Conservation (phyloP, 2,797 vertebrate genomes). For the Xiphorhynchus erythropygius region DNA sequence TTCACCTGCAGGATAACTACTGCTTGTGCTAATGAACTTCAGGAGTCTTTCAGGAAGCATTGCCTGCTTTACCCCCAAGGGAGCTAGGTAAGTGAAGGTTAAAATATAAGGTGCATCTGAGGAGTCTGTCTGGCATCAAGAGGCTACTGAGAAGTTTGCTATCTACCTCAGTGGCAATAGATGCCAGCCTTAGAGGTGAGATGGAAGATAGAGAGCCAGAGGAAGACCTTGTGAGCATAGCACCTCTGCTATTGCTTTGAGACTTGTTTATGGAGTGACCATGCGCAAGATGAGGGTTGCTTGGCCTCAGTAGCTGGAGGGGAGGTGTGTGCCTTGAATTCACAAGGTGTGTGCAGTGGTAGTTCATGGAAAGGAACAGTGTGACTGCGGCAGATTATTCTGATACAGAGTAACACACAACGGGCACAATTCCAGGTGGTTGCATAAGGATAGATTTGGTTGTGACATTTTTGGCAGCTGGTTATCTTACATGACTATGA, state of each 20-base stretch:
- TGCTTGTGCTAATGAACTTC: background rate
- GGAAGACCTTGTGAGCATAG: background rate
- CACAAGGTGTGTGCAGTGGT: accelerated
- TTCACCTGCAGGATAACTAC: background rate
- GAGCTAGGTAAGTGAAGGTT: background rate
- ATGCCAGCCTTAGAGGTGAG: background rate
- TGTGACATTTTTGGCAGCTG: background rate
- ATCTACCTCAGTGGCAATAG: accelerated
- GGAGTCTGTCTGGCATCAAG: background rate
- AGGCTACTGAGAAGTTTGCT: background rate
- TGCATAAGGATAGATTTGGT: background rate
- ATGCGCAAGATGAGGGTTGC: background rate
- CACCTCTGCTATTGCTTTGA: accelerated
- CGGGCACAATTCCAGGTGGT: background rate
- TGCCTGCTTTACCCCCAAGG: background rate
- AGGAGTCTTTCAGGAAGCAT: background rate
- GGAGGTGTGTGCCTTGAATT: background rate
- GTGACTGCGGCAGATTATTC: background rate
- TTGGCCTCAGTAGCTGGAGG: background rate
- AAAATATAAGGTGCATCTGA: background rate
- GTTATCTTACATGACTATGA: background rate
- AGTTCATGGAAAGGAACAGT: accelerated
- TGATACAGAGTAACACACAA: accelerated
- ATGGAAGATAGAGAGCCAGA: background rate
- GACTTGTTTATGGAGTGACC: background rate